phyloP scores from a whole-genome alignment of 2,888 invertebrate species.

The Auanema sp. region DNA sequence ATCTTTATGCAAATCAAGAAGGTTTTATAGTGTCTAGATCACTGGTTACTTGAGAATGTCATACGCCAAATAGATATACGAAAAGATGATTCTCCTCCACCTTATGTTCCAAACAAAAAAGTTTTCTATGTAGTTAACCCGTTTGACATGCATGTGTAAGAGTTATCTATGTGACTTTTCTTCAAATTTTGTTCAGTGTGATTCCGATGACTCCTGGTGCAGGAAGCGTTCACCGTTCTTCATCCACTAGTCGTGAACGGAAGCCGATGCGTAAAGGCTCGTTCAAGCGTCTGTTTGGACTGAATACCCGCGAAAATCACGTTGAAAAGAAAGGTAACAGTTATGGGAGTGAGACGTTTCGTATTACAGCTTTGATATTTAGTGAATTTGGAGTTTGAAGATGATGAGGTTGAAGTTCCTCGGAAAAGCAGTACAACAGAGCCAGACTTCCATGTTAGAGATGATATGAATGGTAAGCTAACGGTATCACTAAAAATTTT shows the following conservation, averaged over 20 bases:
- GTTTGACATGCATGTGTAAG: not conserved
- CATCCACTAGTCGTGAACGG: not conserved
- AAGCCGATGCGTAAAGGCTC: not conserved
- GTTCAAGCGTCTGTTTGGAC: not conserved
- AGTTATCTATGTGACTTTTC: not conserved
- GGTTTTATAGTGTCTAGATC: not conserved
- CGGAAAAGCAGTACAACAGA: too few relatives aligned
- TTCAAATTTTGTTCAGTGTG: too few relatives aligned
- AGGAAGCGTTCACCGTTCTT: not conserved
- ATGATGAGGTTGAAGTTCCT: too few relatives aligned
- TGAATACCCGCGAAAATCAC: too few relatives aligned
- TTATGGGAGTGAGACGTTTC: too few relatives aligned
- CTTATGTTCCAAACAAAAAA: not conserved
- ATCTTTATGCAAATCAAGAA: too few relatives aligned
- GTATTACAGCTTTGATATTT: too few relatives aligned
- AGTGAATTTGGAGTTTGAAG: too few relatives aligned
- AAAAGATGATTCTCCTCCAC: conserved; percentile 1
- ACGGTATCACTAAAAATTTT: too few relatives aligned
- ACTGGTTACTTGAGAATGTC: not conserved
- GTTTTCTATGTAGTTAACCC: conserved; percentile 3
- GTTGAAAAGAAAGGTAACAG: too few relatives aligned
- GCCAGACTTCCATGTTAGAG: too few relatives aligned
- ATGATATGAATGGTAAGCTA: too few relatives aligned
- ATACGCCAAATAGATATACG: not conserved
- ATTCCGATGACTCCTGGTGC: not conserved